Percentiles rank a stretch among this genome's conserved stretches.
Evolutionary conservation across 2,113 vertebrate species (phyloP).

Genomic region (Anthoscopus minutus): DNA sequence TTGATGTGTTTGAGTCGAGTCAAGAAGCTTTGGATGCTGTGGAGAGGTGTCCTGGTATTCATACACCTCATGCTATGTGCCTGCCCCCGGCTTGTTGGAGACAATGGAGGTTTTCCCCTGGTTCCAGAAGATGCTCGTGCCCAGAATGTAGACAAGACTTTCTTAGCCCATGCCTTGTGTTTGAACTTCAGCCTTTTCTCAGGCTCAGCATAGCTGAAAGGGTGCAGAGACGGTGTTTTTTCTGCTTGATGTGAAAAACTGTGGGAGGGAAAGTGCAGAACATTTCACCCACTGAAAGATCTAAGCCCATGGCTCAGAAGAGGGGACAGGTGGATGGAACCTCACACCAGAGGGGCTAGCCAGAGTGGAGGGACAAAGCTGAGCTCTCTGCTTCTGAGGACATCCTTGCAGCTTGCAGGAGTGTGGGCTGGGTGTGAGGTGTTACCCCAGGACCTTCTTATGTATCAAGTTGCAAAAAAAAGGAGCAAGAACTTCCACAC

Average conservation of each 20-base stretch:
- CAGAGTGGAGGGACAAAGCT: rapidly evolving
- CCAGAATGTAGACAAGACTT: neutral
- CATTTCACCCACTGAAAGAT: neutral
- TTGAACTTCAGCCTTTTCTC: neutral
- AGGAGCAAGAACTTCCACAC: neutral
- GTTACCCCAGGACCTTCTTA: neutral
- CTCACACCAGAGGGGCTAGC: neutral
- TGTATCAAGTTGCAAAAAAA: neutral
- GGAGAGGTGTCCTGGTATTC: neutral
- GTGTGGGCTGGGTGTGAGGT: neutral
- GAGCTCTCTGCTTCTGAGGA: neutral
- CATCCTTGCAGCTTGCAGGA: neutral
- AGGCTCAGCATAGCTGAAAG: neutral
- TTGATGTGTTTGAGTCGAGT: neutral
- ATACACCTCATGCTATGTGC: neutral
- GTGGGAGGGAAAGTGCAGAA: neutral
- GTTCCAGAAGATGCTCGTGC: neutral
- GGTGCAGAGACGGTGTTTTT: neutral
- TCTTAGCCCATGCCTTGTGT: neutral
- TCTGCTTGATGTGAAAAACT: neutral
- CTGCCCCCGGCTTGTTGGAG: rapidly evolving
- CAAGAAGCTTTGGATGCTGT: neutral
- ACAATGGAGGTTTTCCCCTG: neutral
- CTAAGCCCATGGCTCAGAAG: rapidly evolving
- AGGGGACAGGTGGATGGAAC: neutral